Conservation (phyloP, 2,113 vertebrate species). For the Brienomyrus longianalis region DNA sequence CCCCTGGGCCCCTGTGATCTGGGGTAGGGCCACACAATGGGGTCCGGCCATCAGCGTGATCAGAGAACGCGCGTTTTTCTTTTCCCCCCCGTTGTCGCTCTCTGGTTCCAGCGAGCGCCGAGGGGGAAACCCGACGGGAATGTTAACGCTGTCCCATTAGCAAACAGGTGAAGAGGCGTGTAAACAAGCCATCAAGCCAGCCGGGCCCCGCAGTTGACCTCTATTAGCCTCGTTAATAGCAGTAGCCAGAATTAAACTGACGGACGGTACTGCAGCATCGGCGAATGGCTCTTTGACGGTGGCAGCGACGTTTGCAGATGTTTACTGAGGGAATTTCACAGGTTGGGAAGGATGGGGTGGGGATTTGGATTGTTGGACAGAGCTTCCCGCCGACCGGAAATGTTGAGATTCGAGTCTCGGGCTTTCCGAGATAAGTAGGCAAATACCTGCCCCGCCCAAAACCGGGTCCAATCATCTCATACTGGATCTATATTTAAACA, state of each 20-base stretch:
- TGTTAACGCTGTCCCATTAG: neutral
- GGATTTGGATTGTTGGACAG: neutral
- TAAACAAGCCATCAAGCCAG: neutral
- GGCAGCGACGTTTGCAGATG: neutral
- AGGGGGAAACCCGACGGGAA: neutral
- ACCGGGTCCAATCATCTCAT: neutral
- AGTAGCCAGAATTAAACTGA: neutral
- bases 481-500: neutral
- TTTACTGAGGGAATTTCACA: neutral
- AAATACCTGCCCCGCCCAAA: neutral
- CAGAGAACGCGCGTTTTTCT: neutral
- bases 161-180: neutral
- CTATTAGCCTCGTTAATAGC: neutral
- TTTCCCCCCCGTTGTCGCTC: too few species aligned
- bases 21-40: neutral
- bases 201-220: neutral
- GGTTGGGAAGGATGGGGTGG: neutral
- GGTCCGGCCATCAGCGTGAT: neutral
- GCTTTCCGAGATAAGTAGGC: neutral
- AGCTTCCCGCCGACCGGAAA: neutral
- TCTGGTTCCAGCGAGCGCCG: neutral
- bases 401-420: neutral
- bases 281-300: neutral
- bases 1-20: neutral
- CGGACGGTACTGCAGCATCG: neutral